These are phyloP conservation scores for Coreius guichenoti DNA, from an alignment of 2,797 vertebrate genomes.

Conservation along the genomic window DNA sequence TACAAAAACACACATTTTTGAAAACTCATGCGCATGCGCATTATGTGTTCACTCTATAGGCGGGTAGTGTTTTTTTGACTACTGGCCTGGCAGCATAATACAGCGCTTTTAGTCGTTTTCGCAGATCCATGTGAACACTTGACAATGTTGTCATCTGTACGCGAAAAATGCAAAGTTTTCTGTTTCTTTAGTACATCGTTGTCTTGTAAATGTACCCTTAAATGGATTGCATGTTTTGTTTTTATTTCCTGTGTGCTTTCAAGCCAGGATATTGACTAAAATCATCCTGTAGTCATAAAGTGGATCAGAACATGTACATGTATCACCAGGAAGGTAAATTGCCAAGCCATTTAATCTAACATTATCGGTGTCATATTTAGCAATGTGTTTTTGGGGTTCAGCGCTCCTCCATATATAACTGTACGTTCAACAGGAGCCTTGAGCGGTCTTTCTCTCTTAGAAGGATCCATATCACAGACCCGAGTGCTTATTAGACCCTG, in stretches of 20 bases:
- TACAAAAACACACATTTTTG: too few species aligned
- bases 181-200: background rate
- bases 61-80: background rate
- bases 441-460: conserved; percentile 29
- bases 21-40: too few species aligned
- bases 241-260: background rate
- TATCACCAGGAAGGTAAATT: conserved; percentile 15
- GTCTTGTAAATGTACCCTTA: background rate
- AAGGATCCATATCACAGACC: conserved; percentile 71
- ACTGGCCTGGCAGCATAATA: background rate
- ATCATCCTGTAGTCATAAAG: background rate
- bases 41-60: background rate
- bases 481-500: conserved; percentile 75
- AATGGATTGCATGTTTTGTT: background rate
- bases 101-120: background rate
- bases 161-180: background rate
- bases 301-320: background rate
- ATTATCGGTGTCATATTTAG: conserved; percentile 25
- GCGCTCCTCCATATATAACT: conserved; percentile 22
- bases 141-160: background rate
- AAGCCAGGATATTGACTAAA: background rate
- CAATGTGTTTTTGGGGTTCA: conserved; percentile 2
- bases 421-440: conserved; percentile 20
- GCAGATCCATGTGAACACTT: background rate
- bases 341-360: conserved; percentile 20